These are phyloP conservation scores for Syndactyla subalaris DNA, from an alignment of 2,797 vertebrate genomes.

Conservation along the genomic window DNA sequence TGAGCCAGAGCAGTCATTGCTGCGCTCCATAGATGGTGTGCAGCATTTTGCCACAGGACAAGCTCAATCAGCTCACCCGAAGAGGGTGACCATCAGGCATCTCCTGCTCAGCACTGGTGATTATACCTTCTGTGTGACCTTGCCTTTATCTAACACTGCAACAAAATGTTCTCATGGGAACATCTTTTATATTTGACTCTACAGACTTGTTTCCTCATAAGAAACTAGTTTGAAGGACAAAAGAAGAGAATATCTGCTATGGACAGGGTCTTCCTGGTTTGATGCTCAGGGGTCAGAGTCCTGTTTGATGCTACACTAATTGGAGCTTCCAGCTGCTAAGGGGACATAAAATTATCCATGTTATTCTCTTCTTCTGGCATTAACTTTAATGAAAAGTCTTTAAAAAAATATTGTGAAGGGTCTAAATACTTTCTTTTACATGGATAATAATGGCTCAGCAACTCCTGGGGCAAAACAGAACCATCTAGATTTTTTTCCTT, in stretches of 20 bases:
- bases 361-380: neutral
- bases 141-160: neutral
- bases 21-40: accelerated
- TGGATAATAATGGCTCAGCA: neutral
- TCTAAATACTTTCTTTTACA: neutral
- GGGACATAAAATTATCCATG: neutral
- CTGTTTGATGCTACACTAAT: neutral
- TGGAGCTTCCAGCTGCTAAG: neutral
- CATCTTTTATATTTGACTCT: neutral
- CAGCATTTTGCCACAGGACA: neutral
- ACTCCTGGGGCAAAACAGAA: neutral
- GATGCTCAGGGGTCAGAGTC: neutral
- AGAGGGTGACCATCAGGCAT: neutral
- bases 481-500: neutral
- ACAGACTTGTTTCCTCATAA: neutral
- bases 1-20: neutral
- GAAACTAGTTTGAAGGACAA: neutral
- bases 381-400: neutral
- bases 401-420: neutral
- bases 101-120: neutral
- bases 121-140: neutral
- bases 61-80: neutral
- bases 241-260: neutral
- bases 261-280: neutral
- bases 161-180: neutral